phyloP scores from a whole-genome alignment of 2,113 vertebrate species.

The Plotosus lineatus region DNA sequence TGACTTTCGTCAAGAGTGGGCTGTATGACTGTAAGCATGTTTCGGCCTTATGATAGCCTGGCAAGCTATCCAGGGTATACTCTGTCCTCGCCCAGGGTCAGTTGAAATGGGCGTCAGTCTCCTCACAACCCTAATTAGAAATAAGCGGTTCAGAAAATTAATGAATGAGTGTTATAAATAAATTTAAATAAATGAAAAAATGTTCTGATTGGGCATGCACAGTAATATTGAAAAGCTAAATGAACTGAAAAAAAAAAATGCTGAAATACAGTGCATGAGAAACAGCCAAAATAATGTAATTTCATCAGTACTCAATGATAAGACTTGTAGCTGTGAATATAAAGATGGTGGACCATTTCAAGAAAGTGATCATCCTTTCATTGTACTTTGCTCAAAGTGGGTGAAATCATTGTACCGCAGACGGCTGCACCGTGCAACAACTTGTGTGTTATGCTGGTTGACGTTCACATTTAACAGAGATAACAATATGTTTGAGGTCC shows the following conservation, averaged over 20 bases:
- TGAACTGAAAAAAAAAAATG: neutral
- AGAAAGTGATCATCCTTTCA: neutral
- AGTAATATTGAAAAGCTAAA: neutral
- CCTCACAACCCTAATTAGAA: no score
- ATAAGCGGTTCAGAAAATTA: no score
- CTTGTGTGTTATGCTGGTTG: neutral
- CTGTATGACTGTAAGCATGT: no score
- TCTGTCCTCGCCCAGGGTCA: no score
- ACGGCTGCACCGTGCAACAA: neutral
- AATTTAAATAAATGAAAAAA: neutral
- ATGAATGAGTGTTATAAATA: slow-evolving; percentile 10
- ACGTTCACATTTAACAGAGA: slow-evolving; percentile 27
- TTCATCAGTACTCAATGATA: slow-evolving; percentile 30
- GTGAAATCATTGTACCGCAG: neutral
- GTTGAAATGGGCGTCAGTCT: no score
- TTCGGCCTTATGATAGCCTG: no score
- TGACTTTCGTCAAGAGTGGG: no score
- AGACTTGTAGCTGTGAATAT: slow-evolving; percentile 60
- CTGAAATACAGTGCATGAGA: slow-evolving; percentile 26
- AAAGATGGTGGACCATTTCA: neutral
- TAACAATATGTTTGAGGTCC: slow-evolving; percentile 65
- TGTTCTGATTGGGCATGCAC: neutral
- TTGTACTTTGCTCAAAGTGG: neutral
- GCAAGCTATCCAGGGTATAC: no score
- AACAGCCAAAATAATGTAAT: neutral